These are phyloP conservation scores for Oenanthe melanoleuca DNA, from an alignment of 2,113 vertebrate species.

Conservation along the genomic window DNA sequence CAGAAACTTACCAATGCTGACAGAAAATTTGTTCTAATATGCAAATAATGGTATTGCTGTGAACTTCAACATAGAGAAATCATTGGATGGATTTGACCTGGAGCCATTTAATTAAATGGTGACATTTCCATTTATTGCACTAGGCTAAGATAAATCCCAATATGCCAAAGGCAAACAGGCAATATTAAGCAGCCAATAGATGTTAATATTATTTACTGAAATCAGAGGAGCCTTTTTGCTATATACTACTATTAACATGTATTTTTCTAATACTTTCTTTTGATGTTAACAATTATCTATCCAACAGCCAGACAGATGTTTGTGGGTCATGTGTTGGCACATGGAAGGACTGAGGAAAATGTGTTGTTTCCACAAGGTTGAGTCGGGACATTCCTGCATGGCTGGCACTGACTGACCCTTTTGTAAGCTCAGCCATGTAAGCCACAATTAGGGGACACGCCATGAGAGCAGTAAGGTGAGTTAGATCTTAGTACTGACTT, in stretches of 20 bases:
- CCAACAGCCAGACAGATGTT: neutral
- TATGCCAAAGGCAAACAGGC: neutral
- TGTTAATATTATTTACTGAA: neutral
- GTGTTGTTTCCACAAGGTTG: rapidly evolving
- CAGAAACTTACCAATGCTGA: neutral
- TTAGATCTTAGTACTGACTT: neutral
- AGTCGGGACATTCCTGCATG: neutral
- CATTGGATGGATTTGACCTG: conserved; percentile 8
- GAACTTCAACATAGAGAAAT: conserved; percentile 20
- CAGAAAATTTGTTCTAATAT: neutral
- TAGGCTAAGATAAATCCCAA: conserved; percentile 26
- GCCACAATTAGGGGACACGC: rapidly evolving
- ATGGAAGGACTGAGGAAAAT: neutral
- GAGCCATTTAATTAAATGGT: conserved; percentile 37
- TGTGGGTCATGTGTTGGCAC: neutral
- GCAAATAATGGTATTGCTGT: neutral
- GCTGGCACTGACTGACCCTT: neutral
- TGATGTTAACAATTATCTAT: neutral
- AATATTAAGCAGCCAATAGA: neutral
- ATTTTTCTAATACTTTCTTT: neutral
- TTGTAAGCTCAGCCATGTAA: neutral
- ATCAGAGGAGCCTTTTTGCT: neutral
- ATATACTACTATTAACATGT: neutral
- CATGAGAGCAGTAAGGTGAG: neutral
- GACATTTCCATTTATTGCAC: conserved; percentile 42